phyloP scores from a whole-genome alignment of 2,888 invertebrate genomes.

The Rhabditophanes sp. region DNA sequence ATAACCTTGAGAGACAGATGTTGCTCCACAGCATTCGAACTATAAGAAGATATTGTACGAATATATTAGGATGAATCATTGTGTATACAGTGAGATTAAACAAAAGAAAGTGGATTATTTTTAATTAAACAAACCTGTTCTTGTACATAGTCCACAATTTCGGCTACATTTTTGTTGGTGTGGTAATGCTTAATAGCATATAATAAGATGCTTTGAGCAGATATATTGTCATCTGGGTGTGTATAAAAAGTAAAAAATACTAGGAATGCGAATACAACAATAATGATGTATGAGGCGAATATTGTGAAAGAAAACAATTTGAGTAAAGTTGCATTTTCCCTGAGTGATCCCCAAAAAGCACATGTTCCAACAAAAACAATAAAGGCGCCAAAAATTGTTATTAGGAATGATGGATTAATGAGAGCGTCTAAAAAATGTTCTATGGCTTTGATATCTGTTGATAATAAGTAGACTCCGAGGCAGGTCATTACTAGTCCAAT shows the following conservation, averaged over 20 bases:
- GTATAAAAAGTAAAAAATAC: constrained; percentile 42
- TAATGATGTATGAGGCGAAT: constrained; percentile 34
- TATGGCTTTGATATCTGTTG: constrained; percentile 36
- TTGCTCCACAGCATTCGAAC: constrained; percentile 47
- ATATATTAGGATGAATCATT: constrained; percentile 5
- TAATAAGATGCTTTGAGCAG: constrained; percentile 33
- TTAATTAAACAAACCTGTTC: constrained; percentile 24
- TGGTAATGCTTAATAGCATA: constrained; percentile 38
- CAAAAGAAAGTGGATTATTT: constrained; percentile 4
- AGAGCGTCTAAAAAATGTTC: constrained; percentile 29
- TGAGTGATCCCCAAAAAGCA: constrained; percentile 38
- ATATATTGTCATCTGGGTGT: constrained; percentile 31
- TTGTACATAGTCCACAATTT: constrained; percentile 41
- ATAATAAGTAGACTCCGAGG: constrained; percentile 40
- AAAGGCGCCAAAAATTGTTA: constrained; percentile 22
- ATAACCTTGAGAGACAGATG: constrained; percentile 43
- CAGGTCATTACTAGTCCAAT: constrained; percentile 30
- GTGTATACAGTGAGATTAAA: constrained; percentile 8
- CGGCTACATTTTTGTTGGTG: constrained; percentile 38
- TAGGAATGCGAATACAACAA: constrained; percentile 34
- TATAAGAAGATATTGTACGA: constrained; percentile 18
- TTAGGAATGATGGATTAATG: constrained; percentile 35
- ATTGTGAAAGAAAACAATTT: constrained; percentile 41
- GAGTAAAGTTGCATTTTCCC: constrained; percentile 39
- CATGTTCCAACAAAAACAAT: constrained; percentile 30